phyloP scores from a whole-genome alignment of 2,113 vertebrate species.

The Cyprichromis sp. region DNA sequence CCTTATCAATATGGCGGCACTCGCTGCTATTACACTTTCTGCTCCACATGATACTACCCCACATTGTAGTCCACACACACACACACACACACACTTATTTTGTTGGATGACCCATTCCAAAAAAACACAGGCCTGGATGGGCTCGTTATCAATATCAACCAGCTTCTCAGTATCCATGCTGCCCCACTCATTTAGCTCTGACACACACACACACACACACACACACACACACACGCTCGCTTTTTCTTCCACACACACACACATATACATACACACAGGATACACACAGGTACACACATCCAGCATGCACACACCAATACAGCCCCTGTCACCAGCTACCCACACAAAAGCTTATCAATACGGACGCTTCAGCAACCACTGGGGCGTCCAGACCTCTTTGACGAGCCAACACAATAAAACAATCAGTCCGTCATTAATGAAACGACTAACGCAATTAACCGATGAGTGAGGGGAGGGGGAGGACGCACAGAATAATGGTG shows the following conservation, averaged over 20 bases:
- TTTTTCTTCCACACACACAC: not conserved
- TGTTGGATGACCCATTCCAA: conserved; percentile 24
- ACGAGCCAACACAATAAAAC: conserved; percentile 67
- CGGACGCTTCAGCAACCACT: conserved; percentile 55
- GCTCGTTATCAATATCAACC: conserved; percentile 52
- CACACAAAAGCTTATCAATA: conserved; percentile 65
- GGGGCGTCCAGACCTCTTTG: conserved; percentile 56
- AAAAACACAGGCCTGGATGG: conserved; percentile 18
- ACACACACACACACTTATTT: not conserved
- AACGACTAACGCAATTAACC: conserved; percentile 65
- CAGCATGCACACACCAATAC: not conserved
- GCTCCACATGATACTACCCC: conserved; percentile 7
- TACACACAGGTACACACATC: not conserved
- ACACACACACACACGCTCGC: no score
- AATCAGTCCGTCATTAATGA: conserved; percentile 69
- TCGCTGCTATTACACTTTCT: not conserved
- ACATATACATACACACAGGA: not conserved
- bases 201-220: not conserved
- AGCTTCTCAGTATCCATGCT: conserved; percentile 31
- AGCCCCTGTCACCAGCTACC: not conserved
- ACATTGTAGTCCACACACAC: not conserved
- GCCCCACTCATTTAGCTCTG: conserved; percentile 35
- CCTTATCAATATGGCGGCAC: conserved; percentile 42
- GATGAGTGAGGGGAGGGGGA: not conserved
- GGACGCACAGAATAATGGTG: not conserved